These are phyloP conservation scores for Crotalus helleri DNA, from an alignment of 2,113 vertebrate genomes.

Conservation along the genomic window DNA sequence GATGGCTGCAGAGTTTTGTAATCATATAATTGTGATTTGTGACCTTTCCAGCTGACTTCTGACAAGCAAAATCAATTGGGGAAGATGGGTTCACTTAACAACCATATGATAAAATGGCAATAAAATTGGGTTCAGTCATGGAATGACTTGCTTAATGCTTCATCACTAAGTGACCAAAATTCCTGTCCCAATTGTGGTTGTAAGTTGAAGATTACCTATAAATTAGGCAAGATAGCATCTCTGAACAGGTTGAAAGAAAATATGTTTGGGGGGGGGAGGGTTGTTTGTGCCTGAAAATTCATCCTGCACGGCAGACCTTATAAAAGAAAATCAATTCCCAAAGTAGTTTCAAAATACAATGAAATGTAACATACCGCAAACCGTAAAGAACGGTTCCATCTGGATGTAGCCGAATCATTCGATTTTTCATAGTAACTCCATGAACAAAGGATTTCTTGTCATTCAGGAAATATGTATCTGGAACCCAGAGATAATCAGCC, in stretches of 20 bases:
- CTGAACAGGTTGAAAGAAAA: not conserved
- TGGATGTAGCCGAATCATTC: conserved; percentile 92
- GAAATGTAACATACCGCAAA: conserved; percentile 73
- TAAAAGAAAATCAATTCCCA: not conserved
- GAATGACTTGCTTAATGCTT: not conserved
- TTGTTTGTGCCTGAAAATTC: not conserved
- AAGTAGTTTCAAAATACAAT: conserved; percentile 5
- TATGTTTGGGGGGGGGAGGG: not conserved
- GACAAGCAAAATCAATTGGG: too few species aligned
- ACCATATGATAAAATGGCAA: too few species aligned
- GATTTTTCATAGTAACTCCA: conserved; percentile 91
- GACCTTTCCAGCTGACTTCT: too few species aligned
- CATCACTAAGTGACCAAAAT: not conserved
- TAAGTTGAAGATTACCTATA: not conserved
- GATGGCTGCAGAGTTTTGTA: too few species aligned
- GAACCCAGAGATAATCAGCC: conserved; percentile 91
- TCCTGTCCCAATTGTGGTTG: not conserved
- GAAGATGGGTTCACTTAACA: too few species aligned
- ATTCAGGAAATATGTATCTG: conserved; percentile 91
- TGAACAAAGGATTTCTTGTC: conserved; percentile 95
- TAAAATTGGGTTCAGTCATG: too few species aligned
- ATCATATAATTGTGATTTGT: too few species aligned
- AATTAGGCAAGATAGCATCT: not conserved
- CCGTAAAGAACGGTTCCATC: conserved; percentile 91
- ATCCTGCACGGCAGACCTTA: not conserved